Evolutionary conservation across 2,888 invertebrate species (phyloP).

Genomic region (Octodonta nipae): DNA sequence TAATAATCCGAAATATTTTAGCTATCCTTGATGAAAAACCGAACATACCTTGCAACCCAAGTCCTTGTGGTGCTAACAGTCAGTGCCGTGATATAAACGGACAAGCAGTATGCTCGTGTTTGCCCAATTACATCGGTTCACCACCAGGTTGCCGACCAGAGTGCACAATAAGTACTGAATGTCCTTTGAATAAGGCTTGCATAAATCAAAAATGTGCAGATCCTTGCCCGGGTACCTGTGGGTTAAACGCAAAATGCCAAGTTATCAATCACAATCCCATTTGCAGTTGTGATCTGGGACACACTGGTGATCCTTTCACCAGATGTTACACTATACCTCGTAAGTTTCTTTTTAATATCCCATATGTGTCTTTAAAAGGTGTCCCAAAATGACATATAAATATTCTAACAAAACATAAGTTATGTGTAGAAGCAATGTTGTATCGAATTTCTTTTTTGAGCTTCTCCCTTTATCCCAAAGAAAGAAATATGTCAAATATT

Average conservation of each 20-base stretch:
- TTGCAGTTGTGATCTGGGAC: conserved; percentile 52
- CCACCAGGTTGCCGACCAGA: conserved; percentile 68
- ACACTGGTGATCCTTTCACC: conserved; percentile 56
- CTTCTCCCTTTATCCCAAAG: too few relatives aligned
- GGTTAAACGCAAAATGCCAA: conserved; percentile 53
- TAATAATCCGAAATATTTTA: conserved; percentile 24
- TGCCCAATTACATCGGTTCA: conserved; percentile 55
- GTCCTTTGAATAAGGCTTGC: conserved; percentile 57
- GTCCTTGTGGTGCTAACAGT: conserved; percentile 67
- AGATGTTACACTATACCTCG: conserved; percentile 41
- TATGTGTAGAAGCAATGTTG: too few relatives aligned
- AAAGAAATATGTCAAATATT: too few relatives aligned
- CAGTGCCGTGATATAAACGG: conserved; percentile 56
- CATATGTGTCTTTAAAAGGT: too few relatives aligned
- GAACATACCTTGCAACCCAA: conserved; percentile 36
- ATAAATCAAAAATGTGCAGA: conserved; percentile 62
- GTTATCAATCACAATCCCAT: conserved; percentile 68
- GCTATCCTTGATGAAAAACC: conserved; percentile 35
- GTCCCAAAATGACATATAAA: too few relatives aligned
- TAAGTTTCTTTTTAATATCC: conserved; percentile 11
- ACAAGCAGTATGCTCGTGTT: conserved; percentile 63
- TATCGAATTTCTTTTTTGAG: too few relatives aligned
- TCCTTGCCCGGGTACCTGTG: conserved; percentile 63
- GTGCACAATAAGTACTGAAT: conserved; percentile 66
- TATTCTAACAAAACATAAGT: conserved; percentile 3